Conservation (phyloP, 1,140 invertebrate genomes). For the Drosophila kikkawai region DNA sequence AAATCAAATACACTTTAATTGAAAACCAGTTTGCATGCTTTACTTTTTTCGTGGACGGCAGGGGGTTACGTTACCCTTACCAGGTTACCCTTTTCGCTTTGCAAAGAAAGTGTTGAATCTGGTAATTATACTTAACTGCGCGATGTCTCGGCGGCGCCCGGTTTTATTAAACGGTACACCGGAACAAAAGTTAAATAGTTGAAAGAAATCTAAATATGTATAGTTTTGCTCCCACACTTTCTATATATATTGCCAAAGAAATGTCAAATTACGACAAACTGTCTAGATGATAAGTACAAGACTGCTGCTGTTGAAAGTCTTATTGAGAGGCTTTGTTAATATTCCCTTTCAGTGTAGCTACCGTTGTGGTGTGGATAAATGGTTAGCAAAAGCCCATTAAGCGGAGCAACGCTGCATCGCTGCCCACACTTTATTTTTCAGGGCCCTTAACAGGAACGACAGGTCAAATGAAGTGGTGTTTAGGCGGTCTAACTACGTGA, state of each 20-base stretch:
- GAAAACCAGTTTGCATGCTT: constrained; percentile 71
- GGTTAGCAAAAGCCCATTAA: constrained; percentile 55
- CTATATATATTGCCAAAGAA: not conserved
- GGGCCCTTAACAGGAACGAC: constrained; percentile 41
- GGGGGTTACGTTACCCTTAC: constrained; percentile 4
- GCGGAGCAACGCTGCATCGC: constrained; percentile 10
- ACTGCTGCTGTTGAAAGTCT: not conserved
- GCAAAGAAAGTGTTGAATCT: constrained; percentile 12
- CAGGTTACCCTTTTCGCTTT: not conserved
- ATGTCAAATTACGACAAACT: not conserved
- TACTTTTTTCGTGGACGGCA: constrained; percentile 15
- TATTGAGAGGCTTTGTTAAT: not conserved
- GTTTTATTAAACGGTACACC: constrained; percentile 34
- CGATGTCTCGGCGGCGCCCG: constrained; percentile 12
- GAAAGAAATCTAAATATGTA: not conserved
- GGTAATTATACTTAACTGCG: constrained; percentile 64
- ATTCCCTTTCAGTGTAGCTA: constrained; percentile 3
- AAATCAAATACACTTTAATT: constrained; percentile 72
- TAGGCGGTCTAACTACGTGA: constrained; percentile 38
- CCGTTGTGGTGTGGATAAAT: constrained; percentile 41
- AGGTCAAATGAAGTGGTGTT: constrained; percentile 32
- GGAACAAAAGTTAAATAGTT: too few species aligned
- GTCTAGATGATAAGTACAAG: not conserved
- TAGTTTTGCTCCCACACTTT: not conserved
- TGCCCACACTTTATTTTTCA: constrained; percentile 46